Conservation (phyloP, 2,113 vertebrate genomes). For the Neolamprologus sp. region DNA sequence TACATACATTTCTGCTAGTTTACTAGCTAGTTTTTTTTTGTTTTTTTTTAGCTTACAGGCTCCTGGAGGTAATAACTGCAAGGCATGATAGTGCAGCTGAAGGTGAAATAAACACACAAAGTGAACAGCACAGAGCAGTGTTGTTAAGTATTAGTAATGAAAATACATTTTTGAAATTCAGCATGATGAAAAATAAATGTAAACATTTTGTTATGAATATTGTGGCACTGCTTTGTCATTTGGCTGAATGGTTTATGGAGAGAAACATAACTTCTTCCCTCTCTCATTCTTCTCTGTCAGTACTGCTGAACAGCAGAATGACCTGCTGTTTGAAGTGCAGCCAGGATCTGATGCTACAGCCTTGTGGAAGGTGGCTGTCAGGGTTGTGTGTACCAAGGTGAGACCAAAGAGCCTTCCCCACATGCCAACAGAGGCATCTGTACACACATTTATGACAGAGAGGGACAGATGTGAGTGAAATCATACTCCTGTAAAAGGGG, state of each 20-base stretch:
- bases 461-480: background rate
- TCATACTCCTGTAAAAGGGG: background rate
- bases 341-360: slow-evolving; percentile 91
- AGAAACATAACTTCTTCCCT: background rate
- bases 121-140: background rate
- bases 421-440: background rate
- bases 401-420: slow-evolving; percentile 2
- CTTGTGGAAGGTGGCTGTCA: slow-evolving; percentile 91
- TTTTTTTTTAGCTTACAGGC: background rate
- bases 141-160: background rate
- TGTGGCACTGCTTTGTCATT: background rate
- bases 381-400: slow-evolving; percentile 94
- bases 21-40: background rate
- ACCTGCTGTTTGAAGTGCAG: slow-evolving; percentile 93
- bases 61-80: background rate
- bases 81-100: background rate
- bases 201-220: background rate
- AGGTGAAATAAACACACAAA: background rate
- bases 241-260: background rate
- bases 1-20: background rate
- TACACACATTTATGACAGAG: background rate
- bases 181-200: background rate
- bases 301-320: slow-evolving; percentile 89
- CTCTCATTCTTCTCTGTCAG: slow-evolving; percentile 52
- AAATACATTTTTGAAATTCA: background rate